These are phyloP conservation scores for Catocala sponsa DNA, from an alignment of 2,888 invertebrate species.

Conservation along the genomic window DNA sequence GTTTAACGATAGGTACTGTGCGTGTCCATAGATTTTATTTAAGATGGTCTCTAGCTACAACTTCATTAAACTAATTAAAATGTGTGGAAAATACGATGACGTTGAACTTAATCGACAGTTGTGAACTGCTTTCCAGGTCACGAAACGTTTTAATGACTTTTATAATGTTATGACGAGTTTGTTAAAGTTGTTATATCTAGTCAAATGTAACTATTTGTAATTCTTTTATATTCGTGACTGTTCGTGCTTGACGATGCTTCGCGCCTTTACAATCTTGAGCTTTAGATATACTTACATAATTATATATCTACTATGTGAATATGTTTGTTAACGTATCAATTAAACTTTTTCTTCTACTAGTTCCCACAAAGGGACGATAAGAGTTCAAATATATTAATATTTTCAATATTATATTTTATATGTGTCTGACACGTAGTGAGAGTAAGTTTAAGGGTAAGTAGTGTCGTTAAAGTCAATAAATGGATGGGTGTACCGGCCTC, in stretches of 20 bases:
- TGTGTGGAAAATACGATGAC: too few species aligned
- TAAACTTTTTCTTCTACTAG: not conserved
- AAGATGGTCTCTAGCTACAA: too few species aligned
- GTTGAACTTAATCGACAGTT: too few species aligned
- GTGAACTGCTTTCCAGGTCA: too few species aligned
- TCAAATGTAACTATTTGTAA: conserved; percentile 5
- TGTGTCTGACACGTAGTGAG: conserved; percentile 43
- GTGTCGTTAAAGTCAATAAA: conserved; percentile 3
- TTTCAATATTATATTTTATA: conserved; percentile 34
- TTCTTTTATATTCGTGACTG: not conserved
- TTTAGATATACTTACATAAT: conserved; percentile 22
- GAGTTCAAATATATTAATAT: conserved; percentile 5
- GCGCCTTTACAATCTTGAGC: conserved; percentile 17
- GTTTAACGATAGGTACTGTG: too few species aligned
- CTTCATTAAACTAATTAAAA: too few species aligned
- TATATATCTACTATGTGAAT: not conserved
- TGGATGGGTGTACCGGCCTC: conserved; percentile 3
- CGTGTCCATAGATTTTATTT: too few species aligned
- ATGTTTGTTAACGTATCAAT: not conserved
- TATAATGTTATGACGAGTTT: not conserved
- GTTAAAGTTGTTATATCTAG: not conserved
- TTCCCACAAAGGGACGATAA: not conserved
- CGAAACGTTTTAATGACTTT: too few species aligned
- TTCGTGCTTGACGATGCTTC: conserved; percentile 10
- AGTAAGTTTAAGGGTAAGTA: conserved; percentile 32